Evolutionary conservation across 2,888 invertebrate species (phyloP).

Genomic region (Prosapia bicincta): DNA sequence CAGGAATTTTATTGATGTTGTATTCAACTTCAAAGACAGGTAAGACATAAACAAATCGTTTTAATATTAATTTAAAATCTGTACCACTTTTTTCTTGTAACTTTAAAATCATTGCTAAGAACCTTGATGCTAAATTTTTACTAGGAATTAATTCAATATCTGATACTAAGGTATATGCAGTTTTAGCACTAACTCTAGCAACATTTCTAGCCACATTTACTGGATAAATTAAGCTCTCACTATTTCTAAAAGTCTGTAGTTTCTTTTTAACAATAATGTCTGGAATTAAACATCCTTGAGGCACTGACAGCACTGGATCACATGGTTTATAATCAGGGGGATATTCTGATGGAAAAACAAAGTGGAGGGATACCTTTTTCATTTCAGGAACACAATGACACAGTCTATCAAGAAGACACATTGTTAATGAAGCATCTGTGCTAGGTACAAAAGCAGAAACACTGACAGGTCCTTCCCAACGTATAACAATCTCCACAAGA

Average conservation of each 20-base stretch:
- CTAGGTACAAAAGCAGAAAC: conserved; percentile 65
- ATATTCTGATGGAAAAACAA: conserved; percentile 58
- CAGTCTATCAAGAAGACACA: conserved; percentile 58
- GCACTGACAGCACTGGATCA: conserved; percentile 34
- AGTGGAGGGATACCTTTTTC: conserved; percentile 64
- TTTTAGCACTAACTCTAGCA: conserved; percentile 61
- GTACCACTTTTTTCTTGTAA: conserved; percentile 51
- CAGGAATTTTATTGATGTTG: conserved; percentile 56
- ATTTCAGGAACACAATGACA: conserved; percentile 65
- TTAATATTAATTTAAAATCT: conserved; percentile 38
- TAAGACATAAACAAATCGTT: conserved; percentile 59
- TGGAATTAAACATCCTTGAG: conserved; percentile 49
- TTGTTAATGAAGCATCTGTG: conserved; percentile 59
- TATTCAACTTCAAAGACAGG: conserved; percentile 68
- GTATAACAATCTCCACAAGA: conserved; percentile 60
- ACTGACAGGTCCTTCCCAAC: conserved; percentile 70
- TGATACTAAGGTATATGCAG: conserved; percentile 63
- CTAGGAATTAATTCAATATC: conserved; percentile 72
- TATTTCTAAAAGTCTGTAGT: conserved; percentile 37
- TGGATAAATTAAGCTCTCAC: conserved; percentile 56
- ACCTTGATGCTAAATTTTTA: conserved; percentile 56
- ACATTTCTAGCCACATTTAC: conserved; percentile 71
- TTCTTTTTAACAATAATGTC: conserved; percentile 43
- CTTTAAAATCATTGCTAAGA: conserved; percentile 55
- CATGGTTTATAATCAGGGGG: conserved; percentile 47